Evolutionary conservation across 2,113 vertebrate species (phyloP), one percentile per base, ranked within the genome.

Genomic region (Gobiocypris rarus): DNA sequence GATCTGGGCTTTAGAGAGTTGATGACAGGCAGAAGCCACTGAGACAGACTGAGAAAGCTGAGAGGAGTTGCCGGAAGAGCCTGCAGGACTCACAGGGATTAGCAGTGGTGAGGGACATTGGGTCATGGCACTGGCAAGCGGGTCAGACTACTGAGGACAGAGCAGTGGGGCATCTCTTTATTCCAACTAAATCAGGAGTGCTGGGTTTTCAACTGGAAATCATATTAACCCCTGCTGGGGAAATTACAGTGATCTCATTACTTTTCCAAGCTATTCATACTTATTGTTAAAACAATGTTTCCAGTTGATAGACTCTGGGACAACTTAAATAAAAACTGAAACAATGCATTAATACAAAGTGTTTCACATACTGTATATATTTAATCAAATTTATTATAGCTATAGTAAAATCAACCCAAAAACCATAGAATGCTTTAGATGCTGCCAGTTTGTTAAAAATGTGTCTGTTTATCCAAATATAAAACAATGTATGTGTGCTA

Each of bases 1-100:
- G 52, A 19, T 76, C 75, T 76, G 75, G 31, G 31, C 75, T 38
- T 58, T 34, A 41, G 52, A 56, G 31, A 63, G 38, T n/a, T 79
- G 31, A 45, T 61, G 56, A 38, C 34, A 79, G n/a, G 13, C 76
- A 61, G 43, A 67, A 70, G 45, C 26, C 67, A 69, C 63, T 52
- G 19, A 69, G 67, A 71, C 67, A 26, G 22, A 63, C 56, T 28
- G 69, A 61, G 34, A 61, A 59, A 65, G 5, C 24, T 48, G 58
- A 48, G 58, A 65, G 58, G 22, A 79, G 54, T 28, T 43, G 38
- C 58, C 24, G 58, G 77, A 80, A 65, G 77, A 63, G 28, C 43
- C n/a, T 19, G 61, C 48, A 63, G 22, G 74, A 75, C 71, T 75
- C 71, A 5, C 0, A 3, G 41, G 69, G 24, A 48, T 31, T 59